These are phyloP conservation scores for Gallinago stenura DNA, from an alignment of 2,797 vertebrate genomes.

Conservation along the genomic window DNA sequence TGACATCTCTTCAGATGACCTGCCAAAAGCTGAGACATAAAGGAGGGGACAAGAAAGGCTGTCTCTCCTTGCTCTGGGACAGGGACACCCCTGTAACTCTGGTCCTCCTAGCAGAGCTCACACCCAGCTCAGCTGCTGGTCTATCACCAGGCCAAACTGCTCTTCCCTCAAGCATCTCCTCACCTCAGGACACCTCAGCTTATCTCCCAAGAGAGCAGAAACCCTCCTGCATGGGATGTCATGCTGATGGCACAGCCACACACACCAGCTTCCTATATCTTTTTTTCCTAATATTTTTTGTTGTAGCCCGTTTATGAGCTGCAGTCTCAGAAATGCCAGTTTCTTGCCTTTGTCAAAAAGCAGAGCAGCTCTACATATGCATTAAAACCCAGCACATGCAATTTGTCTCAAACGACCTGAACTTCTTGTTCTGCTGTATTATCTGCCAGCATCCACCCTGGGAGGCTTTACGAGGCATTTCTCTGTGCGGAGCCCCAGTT, in stretches of 20 bases:
- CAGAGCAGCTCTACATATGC: neutral
- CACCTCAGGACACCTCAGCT: neutral
- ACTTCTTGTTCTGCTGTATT: neutral
- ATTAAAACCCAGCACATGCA: neutral
- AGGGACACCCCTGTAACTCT: neutral
- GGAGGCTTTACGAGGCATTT: neutral
- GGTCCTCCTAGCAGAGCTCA: neutral
- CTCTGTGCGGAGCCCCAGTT: neutral
- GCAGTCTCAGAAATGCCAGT: neutral
- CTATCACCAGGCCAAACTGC: neutral
- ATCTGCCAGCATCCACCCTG: neutral
- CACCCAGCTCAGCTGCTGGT: neutral
- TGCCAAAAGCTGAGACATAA: neutral
- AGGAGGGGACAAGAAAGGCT: neutral
- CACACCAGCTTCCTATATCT: neutral
- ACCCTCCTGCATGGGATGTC: fast-evolving
- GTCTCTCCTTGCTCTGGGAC: neutral
- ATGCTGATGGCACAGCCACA: neutral
- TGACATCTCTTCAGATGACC: neutral
- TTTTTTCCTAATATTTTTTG: neutral
- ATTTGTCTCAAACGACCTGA: neutral
- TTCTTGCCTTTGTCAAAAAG: neutral
- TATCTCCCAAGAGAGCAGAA: neutral
- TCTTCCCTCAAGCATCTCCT: neutral
- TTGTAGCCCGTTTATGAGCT: neutral